These are phyloP conservation scores for Dynastes grantii DNA, from an alignment of 2,888 invertebrate species.

Conservation along the genomic window DNA sequence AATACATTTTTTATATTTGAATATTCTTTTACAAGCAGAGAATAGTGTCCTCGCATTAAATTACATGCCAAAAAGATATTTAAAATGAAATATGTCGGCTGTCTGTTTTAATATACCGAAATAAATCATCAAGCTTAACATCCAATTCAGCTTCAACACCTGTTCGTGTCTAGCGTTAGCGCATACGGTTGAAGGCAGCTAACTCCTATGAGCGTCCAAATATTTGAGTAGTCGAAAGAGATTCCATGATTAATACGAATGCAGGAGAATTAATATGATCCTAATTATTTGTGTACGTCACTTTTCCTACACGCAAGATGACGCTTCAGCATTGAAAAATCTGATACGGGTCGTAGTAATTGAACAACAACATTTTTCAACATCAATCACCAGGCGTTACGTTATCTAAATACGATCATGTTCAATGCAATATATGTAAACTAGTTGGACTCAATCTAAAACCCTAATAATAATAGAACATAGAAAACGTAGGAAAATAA, in stretches of 20 bases:
- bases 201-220: conserved; percentile 11
- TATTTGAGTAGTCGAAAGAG: conserved; percentile 13
- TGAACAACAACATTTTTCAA: conserved; percentile 24
- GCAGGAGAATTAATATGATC: not conserved
- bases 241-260: conserved; percentile 30
- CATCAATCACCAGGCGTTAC: not conserved
- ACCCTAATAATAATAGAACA: not conserved
- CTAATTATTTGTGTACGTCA: conserved; percentile 16
- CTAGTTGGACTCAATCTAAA: not conserved
- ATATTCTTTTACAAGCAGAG: not conserved
- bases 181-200: not conserved
- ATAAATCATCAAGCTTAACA: conserved; percentile 25
- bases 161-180: not conserved
- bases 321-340: not conserved
- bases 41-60: not conserved
- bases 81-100: conserved; percentile 22
- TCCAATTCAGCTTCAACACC: conserved; percentile 23
- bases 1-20: not conserved
- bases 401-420: conserved; percentile 4
- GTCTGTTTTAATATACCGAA: conserved; percentile 26
- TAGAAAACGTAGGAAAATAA: not conserved
- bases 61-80: conserved; percentile 4
- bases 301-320: not conserved
- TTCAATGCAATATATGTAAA: conserved; percentile 1
- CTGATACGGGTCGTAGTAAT: conserved; percentile 6